Percentiles rank a stretch among this genome's conserved stretches.
Conservation (phyloP, 1,140 invertebrate species). For the Thaumatotibia leucotreta region DNA sequence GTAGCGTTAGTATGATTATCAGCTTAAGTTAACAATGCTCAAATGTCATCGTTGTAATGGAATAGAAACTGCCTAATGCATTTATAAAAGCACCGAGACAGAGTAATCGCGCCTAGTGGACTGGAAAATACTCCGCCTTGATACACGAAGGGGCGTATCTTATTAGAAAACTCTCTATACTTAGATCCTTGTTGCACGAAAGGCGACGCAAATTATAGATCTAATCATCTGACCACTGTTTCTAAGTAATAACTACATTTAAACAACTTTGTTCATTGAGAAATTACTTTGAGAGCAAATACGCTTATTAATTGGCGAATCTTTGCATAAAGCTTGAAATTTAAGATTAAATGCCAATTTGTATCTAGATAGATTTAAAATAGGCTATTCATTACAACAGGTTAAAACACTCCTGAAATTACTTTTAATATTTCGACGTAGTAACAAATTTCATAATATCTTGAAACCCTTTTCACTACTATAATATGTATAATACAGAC, state of each 20-base stretch:
- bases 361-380: too few species aligned
- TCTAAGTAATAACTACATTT: not conserved
- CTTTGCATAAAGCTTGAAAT: too few species aligned
- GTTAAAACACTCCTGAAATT: too few species aligned
- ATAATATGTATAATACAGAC: too few species aligned
- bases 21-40: not conserved
- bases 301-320: not conserved
- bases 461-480: too few species aligned
- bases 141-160: not conserved
- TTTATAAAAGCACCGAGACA: conserved; percentile 20
- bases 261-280: not conserved
- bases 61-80: conserved; percentile 18
- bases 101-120: not conserved
- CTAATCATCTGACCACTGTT: not conserved
- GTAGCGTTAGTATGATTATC: not conserved
- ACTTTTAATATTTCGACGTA: too few species aligned
- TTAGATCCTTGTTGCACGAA: not conserved
- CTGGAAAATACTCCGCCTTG: not conserved
- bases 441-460: too few species aligned
- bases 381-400: too few species aligned
- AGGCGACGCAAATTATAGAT: not conserved
- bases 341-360: too few species aligned
- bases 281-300: not conserved
- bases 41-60: conserved; percentile 5
- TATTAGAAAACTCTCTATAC: not conserved